These are phyloP conservation scores for Brachyhypopomus occidentalis DNA, from an alignment of 2,113 vertebrate genomes.

Conservation along the genomic window DNA sequence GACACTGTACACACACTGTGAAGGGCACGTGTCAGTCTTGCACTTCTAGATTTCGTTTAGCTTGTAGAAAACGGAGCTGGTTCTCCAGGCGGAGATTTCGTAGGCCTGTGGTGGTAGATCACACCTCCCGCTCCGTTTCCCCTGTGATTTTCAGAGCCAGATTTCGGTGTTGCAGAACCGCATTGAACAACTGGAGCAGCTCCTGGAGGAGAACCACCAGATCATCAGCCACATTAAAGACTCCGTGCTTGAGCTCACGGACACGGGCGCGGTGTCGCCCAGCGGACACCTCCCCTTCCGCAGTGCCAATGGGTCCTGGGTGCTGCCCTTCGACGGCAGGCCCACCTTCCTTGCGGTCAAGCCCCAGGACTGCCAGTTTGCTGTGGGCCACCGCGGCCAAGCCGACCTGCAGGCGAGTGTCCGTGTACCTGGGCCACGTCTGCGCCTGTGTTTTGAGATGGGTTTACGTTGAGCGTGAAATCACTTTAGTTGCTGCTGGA, in stretches of 20 bases:
- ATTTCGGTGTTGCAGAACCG: conserved; percentile 98
- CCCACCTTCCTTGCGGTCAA: conserved; percentile 87
- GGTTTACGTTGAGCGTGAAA: not conserved
- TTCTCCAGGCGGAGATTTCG: not conserved
- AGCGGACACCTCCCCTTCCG: conserved; percentile 81
- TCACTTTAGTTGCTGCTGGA: not conserved
- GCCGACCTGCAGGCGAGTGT: conserved; percentile 85
- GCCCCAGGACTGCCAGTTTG: conserved; percentile 90
- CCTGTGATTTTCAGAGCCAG: conserved; percentile 84
- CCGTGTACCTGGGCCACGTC: not conserved
- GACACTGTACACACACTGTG: not conserved
- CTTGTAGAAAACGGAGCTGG: conserved; percentile 3
- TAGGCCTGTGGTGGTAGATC: conserved; percentile 40
- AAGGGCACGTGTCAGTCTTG: not conserved
- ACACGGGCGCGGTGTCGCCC: conserved; percentile 82
- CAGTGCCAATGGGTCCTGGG: conserved; percentile 87
- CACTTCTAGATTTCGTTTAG: not conserved
- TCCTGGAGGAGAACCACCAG: conserved; percentile 97
- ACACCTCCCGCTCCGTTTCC: not conserved
- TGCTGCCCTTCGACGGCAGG: conserved; percentile 83
- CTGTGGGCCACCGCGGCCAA: conserved; percentile 73
- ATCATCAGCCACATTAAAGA: conserved; percentile 99
- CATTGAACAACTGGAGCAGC: conserved; percentile 97
- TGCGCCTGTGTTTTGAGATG: not conserved
- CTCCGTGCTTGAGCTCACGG: conserved; percentile 96